A percentile compares a stretch with the other conserved stretches of the same genome.
These are phyloP conservation scores for Corvus cornix DNA, from an alignment of 2,113 vertebrate species.

Conservation along the genomic window DNA sequence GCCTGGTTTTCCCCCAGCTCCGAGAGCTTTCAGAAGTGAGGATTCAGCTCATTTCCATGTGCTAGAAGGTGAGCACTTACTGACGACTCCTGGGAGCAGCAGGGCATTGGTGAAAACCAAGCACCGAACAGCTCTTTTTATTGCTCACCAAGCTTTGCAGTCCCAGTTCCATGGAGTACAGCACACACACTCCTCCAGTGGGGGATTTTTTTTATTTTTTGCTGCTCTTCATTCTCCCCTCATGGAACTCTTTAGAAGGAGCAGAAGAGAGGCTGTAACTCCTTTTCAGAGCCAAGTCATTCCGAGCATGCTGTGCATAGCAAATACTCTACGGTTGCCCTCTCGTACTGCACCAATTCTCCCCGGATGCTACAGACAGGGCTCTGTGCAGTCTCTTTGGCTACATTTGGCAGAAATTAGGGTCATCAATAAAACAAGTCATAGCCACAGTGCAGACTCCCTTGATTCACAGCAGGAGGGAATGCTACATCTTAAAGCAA, in stretches of 20 bases:
- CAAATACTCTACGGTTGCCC: neutral
- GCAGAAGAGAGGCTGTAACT: neutral
- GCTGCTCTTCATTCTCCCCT: neutral
- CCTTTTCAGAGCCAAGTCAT: neutral
- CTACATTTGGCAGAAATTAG: neutral
- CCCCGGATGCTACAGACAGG: neutral
- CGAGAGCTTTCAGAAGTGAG: neutral
- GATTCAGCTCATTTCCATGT: neutral
- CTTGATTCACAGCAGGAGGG: slow-evolving; percentile 19
- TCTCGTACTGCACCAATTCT: neutral
- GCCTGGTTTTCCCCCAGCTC: neutral
- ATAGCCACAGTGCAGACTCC: neutral
- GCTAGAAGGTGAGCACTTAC: neutral
- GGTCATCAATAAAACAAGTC: slow-evolving; percentile 35
- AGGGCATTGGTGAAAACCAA: neutral
- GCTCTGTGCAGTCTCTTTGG: neutral
- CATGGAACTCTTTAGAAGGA: neutral
- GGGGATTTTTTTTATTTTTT: neutral
- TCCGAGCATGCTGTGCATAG: neutral
- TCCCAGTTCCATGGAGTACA: neutral
- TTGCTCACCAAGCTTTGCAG: neutral
- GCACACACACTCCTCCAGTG: neutral
- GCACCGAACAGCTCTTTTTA: neutral
- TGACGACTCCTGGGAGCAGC: neutral
- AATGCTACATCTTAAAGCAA: slow-evolving; percentile 35